Evolutionary conservation across 2,888 invertebrate genomes (phyloP), one percentile per base, ranked within the genome.

Genomic region (Polydrusus pterygomalis): DNA sequence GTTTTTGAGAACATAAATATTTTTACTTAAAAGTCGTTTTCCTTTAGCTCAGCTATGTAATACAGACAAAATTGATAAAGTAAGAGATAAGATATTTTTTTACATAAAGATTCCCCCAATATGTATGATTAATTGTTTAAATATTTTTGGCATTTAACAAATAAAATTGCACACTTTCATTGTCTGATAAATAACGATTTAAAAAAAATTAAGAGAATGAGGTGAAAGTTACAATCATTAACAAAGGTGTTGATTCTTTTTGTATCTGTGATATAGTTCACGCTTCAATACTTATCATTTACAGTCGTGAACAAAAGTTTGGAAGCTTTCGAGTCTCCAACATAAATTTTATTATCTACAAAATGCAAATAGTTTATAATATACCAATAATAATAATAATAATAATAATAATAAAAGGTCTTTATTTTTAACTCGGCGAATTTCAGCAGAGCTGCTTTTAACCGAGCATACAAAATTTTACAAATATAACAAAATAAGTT

Each of bases 161-260:
- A 60, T 38, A 60, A 11, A 60, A 60, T 40, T 34, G 18, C 38
- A 18, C 58, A 60, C 58, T 60, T 60, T 60, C 38, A 60, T 60
- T 60, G 58, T 60, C 9, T 60, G 38, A 38, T 38, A 38, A 38
- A 34, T 60, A 60, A 11, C 1, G 0, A 15, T 17, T 60, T 60
- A 18, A 60, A 38, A 60, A 25, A 60, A 60, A 60, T 60, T 18
- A 38, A 34, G 58, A 58, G 58, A 58, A 58, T 3, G 7, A 58
- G 17, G 58, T 38, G 58, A 60, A 60, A 60, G 58, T 60, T 9
- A 8, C 17, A 60, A 58, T 38, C 17, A n/a, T n/a, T n/a, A 38
- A 54, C 10, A 9, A 38, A 38, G 38, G 17, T 58, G 38, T 58
- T 56, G 25, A 15, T 58, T 34, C 13, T 58, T 7, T 38, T 38